A percentile compares a stretch with the other conserved stretches of the same genome.
These are phyloP conservation scores for Anableps anableps DNA, from an alignment of 2,797 vertebrate genomes.

Conservation along the genomic window DNA sequence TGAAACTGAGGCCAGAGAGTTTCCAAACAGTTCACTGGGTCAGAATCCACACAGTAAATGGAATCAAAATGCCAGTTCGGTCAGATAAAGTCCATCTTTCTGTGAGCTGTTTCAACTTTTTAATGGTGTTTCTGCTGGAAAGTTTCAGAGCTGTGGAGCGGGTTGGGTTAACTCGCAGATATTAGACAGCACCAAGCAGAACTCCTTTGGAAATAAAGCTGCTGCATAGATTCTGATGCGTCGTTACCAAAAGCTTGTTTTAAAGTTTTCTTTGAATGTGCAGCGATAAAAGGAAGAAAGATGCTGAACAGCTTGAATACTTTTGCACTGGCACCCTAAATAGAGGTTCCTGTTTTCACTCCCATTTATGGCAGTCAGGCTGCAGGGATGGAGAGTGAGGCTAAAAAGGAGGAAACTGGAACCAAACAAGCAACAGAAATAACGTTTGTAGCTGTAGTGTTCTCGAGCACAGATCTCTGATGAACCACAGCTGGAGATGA, in stretches of 20 bases:
- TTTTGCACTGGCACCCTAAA: neutral
- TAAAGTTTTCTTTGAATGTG: neutral
- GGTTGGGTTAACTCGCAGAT: too few relatives aligned
- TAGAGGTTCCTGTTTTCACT: conserved; percentile 55
- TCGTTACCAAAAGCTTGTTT: neutral
- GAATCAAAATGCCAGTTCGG: neutral
- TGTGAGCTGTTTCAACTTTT: neutral
- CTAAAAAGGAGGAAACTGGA: neutral
- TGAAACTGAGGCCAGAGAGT: neutral
- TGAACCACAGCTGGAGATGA: conserved; percentile 1
- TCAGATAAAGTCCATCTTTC: neutral
- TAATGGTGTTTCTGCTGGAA: neutral
- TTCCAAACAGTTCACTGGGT: neutral
- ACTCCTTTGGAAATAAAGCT: neutral
- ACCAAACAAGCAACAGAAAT: neutral
- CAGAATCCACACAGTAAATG: neutral
- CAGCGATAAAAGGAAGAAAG: neutral
- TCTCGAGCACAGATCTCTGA: neutral
- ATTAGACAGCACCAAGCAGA: neutral
- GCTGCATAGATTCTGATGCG: neutral
- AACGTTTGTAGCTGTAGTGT: neutral
- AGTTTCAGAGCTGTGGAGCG: neutral
- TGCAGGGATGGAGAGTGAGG: neutral
- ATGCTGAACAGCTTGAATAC: neutral
- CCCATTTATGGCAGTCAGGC: conserved; percentile 59